These are phyloP conservation scores for Upupa epops DNA, from an alignment of 2,113 vertebrate species.

Conservation along the genomic window DNA sequence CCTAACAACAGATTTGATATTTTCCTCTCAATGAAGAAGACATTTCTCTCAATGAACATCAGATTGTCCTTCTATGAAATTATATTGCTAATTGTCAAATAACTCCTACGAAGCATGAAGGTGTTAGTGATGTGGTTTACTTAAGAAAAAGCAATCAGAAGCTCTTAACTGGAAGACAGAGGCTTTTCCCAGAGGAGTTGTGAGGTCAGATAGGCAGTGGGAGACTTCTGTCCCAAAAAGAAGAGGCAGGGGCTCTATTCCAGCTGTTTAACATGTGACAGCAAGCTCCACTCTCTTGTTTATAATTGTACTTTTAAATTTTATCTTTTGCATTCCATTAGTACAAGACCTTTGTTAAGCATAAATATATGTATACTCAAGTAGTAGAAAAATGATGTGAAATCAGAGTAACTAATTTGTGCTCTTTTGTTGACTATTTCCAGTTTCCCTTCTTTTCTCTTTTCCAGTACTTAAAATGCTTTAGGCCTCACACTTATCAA, in stretches of 20 bases:
- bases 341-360: not conserved
- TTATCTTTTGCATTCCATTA: conserved; percentile 8
- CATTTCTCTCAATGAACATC: not conserved
- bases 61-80: not conserved
- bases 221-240: not conserved
- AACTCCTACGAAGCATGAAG: not conserved
- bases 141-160: not conserved
- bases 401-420: not conserved
- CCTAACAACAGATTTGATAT: not conserved
- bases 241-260: not conserved
- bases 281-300: not conserved
- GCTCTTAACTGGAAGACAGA: not conserved
- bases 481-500: not conserved
- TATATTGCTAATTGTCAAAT: conserved; percentile 1
- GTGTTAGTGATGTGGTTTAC: not conserved
- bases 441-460: not conserved
- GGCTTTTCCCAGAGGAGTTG: not conserved
- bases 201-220: not conserved
- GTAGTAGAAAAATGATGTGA: conserved; percentile 10
- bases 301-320: not conserved
- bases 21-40: conserved; percentile 1
- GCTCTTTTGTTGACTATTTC: not conserved
- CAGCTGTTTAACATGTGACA: not conserved
- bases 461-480: not conserved
- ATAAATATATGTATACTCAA: not conserved